phyloP scores from a whole-genome alignment of 2,113 vertebrate species.

The Calcarius ornatus region DNA sequence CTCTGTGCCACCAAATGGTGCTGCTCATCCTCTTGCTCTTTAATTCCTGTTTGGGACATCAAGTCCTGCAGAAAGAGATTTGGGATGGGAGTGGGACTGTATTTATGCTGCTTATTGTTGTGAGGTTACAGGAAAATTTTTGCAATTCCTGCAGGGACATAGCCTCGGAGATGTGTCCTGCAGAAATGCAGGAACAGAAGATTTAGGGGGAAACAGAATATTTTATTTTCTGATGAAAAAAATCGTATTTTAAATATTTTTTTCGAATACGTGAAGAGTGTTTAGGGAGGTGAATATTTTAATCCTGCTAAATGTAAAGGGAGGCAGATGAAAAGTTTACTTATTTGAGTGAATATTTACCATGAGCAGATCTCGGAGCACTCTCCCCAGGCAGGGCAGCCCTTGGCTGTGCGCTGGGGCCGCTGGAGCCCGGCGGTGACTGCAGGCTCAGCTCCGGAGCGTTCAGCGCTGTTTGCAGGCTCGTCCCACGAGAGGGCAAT shows the following conservation, averaged over 20 bases:
- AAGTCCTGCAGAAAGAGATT: background rate
- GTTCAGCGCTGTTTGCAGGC: background rate
- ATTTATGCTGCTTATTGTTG: background rate
- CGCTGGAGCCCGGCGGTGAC: rapidly evolving
- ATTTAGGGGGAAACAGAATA: background rate
- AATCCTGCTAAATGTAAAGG: background rate
- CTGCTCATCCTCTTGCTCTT: background rate
- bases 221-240: background rate
- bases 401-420: background rate
- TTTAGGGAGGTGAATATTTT: background rate
- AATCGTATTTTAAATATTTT: background rate
- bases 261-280: background rate
- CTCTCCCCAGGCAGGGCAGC: background rate
- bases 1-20: rapidly evolving
- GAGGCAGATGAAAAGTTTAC: background rate
- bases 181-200: background rate
- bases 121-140: rapidly evolving
- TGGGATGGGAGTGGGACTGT: rapidly evolving
- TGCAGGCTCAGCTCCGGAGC: background rate
- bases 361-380: rapidly evolving
- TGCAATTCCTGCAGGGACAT: background rate
- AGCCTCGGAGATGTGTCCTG: background rate
- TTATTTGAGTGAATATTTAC: background rate
- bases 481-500: slow-evolving; percentile 43
- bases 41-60: background rate